Evolutionary conservation across 2,888 invertebrate genomes (phyloP), one percentile per base, ranked within the genome.

Genomic region (Tipula lateralis): DNA sequence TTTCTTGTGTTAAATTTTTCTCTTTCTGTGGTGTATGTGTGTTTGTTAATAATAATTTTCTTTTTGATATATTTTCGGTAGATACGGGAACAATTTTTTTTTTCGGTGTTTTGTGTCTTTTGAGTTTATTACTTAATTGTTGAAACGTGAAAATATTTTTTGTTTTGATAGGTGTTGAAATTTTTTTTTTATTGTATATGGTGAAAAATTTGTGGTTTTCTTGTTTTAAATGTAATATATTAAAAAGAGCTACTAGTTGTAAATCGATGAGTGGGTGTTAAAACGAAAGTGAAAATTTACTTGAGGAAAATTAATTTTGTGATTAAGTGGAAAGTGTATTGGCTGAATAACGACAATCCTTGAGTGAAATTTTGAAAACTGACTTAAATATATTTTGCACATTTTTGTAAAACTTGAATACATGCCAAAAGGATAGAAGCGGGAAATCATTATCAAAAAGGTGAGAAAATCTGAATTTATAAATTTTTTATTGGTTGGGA

Each of bases 61-160:
- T 19, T 66, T 66, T 24, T 66, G 1, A 1, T 66, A 24, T 66
- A 9, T 66, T 24, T 66, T 24, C 66, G 66, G 66, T 24, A 66
- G 9, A 66, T 24, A 9, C 66, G 66, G 66, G 24, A 66, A n/a
- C n/a, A n/a, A n/a, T n/a, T 19, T 50, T 50, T 50, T 9, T 66
- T 19, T 66, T 50, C 16, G 16, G 44, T 66, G 24, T 66, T 66
- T 24, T 19, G 66, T 66, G 66, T 66, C 24, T 66, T 66, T 66
- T 66, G 66, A 7, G 7, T 66, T 66, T 66, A 24, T 66, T 66
- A 66, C 66, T 66, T 24, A 66, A 24, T 66, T 66, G 24, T 66
- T 24, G 24, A 66, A 66, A 66, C 66, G 66, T 66, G 66, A 66
- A 66, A 66, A 66, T 66, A 66, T 66, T 24, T 66, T 66, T 66